These are phyloP conservation scores for Corythaeola cristata DNA, from an alignment of 2,113 vertebrate species.

Conservation along the genomic window DNA sequence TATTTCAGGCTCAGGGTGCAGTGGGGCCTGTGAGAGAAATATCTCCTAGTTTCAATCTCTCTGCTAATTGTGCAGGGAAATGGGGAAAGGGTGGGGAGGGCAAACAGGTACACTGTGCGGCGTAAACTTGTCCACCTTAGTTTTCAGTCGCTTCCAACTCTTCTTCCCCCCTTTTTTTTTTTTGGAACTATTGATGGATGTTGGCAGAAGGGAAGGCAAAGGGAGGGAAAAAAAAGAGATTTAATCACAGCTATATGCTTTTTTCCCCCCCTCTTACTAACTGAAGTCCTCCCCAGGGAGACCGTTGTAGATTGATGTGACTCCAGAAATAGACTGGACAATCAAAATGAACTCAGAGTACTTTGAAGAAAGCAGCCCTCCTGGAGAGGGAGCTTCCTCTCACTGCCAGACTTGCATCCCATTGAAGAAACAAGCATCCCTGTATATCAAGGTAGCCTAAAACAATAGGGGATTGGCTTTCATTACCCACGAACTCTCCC, in stretches of 20 bases:
- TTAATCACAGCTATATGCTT: not conserved
- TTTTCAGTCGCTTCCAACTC: not conserved
- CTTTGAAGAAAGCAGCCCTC: not conserved
- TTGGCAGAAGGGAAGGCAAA: not conserved
- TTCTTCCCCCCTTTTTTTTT: not conserved
- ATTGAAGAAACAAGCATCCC: not conserved
- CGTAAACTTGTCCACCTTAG: not conserved
- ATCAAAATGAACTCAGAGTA: not conserved
- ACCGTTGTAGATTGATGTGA: not conserved
- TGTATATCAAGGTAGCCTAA: not conserved
- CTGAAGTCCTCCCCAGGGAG: not conserved
- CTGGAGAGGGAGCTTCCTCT: not conserved
- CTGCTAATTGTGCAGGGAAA: not conserved
- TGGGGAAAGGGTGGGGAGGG: not conserved
- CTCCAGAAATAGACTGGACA: not conserved
- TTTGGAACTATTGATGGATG: not conserved
- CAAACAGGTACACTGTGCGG: not conserved
- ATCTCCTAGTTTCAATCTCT: not conserved
- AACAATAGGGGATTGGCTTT: not conserved
- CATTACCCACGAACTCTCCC: not conserved
- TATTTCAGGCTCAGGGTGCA: not conserved
- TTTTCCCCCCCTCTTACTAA: not conserved
- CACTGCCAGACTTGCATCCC: accelerated
- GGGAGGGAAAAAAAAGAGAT: not conserved
- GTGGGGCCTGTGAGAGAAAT: not conserved